Evolutionary conservation across 2,113 vertebrate species (phyloP).

Genomic region (Nestor notabilis): DNA sequence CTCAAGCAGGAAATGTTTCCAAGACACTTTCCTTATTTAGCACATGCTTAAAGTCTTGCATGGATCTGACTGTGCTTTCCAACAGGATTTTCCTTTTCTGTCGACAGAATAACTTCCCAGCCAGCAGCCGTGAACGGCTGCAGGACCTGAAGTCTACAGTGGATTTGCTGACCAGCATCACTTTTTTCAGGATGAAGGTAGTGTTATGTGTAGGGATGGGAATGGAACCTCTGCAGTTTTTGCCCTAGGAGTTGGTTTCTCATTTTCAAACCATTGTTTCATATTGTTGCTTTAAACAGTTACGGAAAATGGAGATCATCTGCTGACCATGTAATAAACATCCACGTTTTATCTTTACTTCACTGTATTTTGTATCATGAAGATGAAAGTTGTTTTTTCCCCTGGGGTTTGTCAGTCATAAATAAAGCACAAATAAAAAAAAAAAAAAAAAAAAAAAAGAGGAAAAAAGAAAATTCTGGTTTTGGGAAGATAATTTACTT

Average conservation of each 20-base stretch:
- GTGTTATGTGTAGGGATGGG: not conserved
- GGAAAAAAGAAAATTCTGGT: not conserved
- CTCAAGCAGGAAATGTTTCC: slow-evolving; percentile 10
- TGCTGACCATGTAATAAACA: not conserved
- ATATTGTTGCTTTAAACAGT: not conserved
- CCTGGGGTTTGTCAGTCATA: not conserved
- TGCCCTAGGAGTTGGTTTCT: not conserved
- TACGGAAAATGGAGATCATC: not conserved
- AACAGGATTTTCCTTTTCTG: slow-evolving; percentile 49
- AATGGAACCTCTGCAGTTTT: not conserved
- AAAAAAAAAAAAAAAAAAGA: not conserved
- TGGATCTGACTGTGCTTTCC: slow-evolving; percentile 20
- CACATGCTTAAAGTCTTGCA: not conserved
- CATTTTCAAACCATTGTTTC: not conserved
- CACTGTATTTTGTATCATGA: not conserved
- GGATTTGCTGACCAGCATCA: slow-evolving; percentile 97
- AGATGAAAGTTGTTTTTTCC: not conserved
- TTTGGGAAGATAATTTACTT: not conserved
- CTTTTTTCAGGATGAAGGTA: slow-evolving; percentile 99
- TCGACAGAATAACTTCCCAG: slow-evolving; percentile 94
- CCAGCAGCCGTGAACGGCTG: slow-evolving; percentile 91
- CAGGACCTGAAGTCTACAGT: slow-evolving; percentile 97
- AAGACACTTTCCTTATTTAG: slow-evolving; percentile 36
- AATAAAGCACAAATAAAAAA: not conserved
- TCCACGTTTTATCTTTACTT: not conserved